Evolutionary conservation across 2,888 invertebrate genomes (phyloP).

Genomic region (Barypeithes pellucidus): DNA sequence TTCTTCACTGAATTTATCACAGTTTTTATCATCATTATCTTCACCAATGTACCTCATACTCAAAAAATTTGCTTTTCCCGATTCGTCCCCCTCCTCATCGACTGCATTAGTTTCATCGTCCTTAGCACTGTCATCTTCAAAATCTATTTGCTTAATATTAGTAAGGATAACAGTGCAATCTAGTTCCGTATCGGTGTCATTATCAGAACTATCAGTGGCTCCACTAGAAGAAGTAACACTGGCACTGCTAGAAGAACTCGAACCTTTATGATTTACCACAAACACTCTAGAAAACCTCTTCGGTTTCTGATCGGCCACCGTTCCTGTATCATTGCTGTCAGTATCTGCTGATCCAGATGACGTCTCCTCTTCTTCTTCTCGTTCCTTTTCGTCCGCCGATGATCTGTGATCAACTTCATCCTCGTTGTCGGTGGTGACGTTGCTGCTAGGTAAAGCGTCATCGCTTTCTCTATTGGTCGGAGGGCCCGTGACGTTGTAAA

Average conservation of each 20-base stretch:
- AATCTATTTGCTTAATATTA: constrained; percentile 64
- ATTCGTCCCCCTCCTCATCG: constrained; percentile 27
- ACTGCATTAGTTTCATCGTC: constrained; percentile 11
- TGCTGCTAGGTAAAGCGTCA: constrained; percentile 67
- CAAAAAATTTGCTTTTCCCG: constrained; percentile 40
- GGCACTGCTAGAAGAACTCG: constrained; percentile 71
- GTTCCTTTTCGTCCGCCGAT: constrained; percentile 59
- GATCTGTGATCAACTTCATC: constrained; percentile 57
- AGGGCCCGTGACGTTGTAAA: constrained; percentile 66
- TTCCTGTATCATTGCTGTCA: constrained; percentile 74
- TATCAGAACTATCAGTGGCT: constrained; percentile 78
- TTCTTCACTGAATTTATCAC: constrained; percentile 10
- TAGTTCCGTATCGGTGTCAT: constrained; percentile 74
- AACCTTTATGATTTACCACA: constrained; percentile 77
- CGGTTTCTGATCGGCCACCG: constrained; percentile 73
- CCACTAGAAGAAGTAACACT: constrained; percentile 71
- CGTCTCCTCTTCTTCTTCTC: constrained; percentile 57
- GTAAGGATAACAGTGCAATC: constrained; percentile 71
- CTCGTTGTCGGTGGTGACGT: constrained; percentile 65
- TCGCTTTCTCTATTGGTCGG: constrained; percentile 63
- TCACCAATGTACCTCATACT: constrained; percentile 44
- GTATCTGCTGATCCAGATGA: constrained; percentile 61
- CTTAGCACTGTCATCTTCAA: constrained; percentile 53
- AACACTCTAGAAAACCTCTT: constrained; percentile 79
- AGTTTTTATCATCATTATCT: constrained; percentile 23